These are phyloP conservation scores for Rhodophaea formosa DNA, from an alignment of 2,888 invertebrate species.

Conservation along the genomic window DNA sequence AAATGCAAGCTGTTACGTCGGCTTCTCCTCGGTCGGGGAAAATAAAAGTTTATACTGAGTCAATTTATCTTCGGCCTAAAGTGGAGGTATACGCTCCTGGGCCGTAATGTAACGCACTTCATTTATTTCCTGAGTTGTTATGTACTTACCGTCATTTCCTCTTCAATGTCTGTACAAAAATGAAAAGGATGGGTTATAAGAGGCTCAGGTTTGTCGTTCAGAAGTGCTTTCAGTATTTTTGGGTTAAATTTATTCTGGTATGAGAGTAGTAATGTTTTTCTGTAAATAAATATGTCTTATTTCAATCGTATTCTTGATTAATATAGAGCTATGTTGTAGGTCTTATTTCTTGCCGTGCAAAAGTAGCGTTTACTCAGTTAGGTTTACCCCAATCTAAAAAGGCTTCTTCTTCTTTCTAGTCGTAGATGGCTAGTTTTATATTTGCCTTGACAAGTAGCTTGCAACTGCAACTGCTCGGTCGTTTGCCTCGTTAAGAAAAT, in stretches of 20 bases:
- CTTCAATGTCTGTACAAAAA: conserved; percentile 18
- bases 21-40: conserved; percentile 34
- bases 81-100: conserved; percentile 36
- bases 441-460: no score
- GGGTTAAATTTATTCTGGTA: background rate
- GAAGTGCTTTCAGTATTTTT: background rate
- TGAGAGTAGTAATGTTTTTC: background rate
- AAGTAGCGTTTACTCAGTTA: no score
- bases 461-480: no score
- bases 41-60: conserved; percentile 54
- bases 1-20: conserved; percentile 59
- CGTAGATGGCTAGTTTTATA: no score
- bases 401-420: no score
- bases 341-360: no score
- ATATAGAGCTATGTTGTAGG: no score
- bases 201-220: background rate
- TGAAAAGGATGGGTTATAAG: conserved; percentile 15
- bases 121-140: conserved; percentile 34
- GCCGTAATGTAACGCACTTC: conserved; percentile 38
- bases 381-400: no score
- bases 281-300: conserved; percentile 11
- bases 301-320: no score
- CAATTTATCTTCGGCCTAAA: conserved; percentile 53
- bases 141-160: conserved; percentile 29
- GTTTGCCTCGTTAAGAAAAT: no score